phyloP scores from a whole-genome alignment of 2,113 vertebrate genomes.

The Megaleporinus macrocephalus region DNA sequence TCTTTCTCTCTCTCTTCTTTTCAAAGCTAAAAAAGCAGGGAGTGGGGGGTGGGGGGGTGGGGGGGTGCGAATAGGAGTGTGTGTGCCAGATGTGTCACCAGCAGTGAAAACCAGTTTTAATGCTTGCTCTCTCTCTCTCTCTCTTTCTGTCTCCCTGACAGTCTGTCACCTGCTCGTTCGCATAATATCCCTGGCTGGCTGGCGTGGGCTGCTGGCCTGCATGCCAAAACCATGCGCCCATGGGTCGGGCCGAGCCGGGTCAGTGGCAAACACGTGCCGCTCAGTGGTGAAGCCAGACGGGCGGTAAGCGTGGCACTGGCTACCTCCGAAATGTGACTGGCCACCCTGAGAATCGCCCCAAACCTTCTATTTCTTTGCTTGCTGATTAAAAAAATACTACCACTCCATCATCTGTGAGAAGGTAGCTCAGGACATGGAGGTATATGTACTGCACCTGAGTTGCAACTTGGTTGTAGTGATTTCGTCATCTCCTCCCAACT shows the following conservation, averaged over 20 bases:
- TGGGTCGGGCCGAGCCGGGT: slow-evolving; percentile 64
- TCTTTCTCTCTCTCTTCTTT: slow-evolving; percentile 34
- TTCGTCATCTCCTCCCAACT: no score
- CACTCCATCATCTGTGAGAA: no score
- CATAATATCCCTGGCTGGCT: slow-evolving; percentile 79
- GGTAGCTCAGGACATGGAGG: no score
- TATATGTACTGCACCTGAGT: no score
- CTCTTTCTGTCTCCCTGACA: slow-evolving; percentile 80
- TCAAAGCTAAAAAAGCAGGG: slow-evolving; percentile 42
- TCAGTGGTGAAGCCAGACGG: no score
- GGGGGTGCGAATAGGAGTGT: slow-evolving; percentile 39
- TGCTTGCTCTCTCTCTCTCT: slow-evolving; percentile 67
- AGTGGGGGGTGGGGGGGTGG: slow-evolving; percentile 28
- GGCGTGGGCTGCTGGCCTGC: slow-evolving; percentile 73
- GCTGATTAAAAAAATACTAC: no score
- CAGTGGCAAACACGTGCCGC: slow-evolving; percentile 90
- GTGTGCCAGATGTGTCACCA: slow-evolving; percentile 86
- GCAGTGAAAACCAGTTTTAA: slow-evolving; percentile 63
- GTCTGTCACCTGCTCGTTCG: slow-evolving; percentile 81
- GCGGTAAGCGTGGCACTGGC: no score
- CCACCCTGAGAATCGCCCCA: no score
- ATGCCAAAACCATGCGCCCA: slow-evolving; percentile 81
- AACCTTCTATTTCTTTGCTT: no score
- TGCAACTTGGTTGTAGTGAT: no score
- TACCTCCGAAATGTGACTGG: no score